A percentile compares a stretch with the other conserved stretches of the same genome.
These are phyloP conservation scores for Pipistrellus pipistrellus DNA, from an alignment of 2,797 vertebrate genomes.

Conservation along the genomic window DNA sequence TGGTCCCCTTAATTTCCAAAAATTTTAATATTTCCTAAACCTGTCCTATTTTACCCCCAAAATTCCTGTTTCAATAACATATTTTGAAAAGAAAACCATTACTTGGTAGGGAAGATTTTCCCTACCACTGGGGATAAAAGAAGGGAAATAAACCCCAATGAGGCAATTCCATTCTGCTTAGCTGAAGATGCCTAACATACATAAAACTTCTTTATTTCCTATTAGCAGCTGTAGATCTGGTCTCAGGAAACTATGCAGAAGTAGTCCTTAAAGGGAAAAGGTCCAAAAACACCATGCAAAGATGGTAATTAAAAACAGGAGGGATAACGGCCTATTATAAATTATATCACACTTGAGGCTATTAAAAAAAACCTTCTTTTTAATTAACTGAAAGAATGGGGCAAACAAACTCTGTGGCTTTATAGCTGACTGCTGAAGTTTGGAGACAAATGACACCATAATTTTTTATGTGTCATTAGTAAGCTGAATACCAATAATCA, in stretches of 20 bases:
- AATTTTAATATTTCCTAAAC: no score
- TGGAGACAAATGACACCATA: slow-evolving; percentile 70
- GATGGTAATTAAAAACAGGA: slow-evolving; percentile 81
- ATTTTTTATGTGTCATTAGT: slow-evolving; percentile 53
- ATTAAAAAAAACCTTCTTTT: slow-evolving; percentile 75
- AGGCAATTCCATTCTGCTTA: slow-evolving; percentile 31
- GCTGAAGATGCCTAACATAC: slow-evolving; percentile 52
- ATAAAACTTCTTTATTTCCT: slow-evolving; percentile 71
- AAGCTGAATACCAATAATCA: slow-evolving; percentile 46
- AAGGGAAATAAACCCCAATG: not conserved
- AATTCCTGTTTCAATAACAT: not conserved
- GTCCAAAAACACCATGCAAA: slow-evolving; percentile 71
- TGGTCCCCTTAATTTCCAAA: no score
- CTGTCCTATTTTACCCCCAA: no score
- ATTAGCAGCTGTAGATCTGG: slow-evolving; percentile 59
- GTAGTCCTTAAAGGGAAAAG: slow-evolving; percentile 74
- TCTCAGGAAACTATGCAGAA: slow-evolving; percentile 58
- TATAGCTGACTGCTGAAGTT: slow-evolving; percentile 68
- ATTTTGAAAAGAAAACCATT: slow-evolving; percentile 26
- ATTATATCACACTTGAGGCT: slow-evolving; percentile 76
- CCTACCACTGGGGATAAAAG: not conserved
- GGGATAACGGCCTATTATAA: slow-evolving; percentile 76
- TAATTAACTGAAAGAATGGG: slow-evolving; percentile 82
- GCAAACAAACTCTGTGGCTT: slow-evolving; percentile 74
- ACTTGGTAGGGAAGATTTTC: not conserved